A percentile compares a stretch with the other conserved stretches of the same genome.
Conservation (phyloP, 2,113 vertebrate genomes). For the Empidonax traillii region DNA sequence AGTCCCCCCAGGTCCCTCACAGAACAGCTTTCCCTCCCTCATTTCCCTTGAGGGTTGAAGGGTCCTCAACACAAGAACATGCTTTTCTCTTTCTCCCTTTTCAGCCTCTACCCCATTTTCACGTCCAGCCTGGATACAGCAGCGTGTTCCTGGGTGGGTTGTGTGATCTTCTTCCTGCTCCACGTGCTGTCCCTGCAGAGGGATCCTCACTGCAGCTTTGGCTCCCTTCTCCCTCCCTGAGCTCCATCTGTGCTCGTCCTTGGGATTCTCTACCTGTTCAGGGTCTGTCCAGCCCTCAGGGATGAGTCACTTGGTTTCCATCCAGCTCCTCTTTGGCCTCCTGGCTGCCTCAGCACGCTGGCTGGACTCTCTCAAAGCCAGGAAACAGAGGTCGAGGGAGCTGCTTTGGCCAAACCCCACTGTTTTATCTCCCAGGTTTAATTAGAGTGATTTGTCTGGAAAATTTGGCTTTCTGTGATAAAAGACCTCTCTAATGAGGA, state of each 20-base stretch:
- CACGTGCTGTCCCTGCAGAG: neutral
- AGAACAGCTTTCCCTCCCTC: neutral
- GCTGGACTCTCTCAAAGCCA: neutral
- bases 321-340: neutral
- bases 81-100: neutral
- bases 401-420: neutral
- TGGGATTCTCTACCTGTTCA: neutral
- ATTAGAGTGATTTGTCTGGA: conserved; percentile 32
- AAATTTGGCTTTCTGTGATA: conserved; percentile 5
- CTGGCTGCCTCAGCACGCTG: neutral
- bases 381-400: neutral
- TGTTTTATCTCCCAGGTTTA: neutral
- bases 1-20: neutral
- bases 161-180: neutral
- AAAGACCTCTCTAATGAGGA: conserved; percentile 8
- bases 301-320: neutral
- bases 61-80: neutral
- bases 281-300: neutral
- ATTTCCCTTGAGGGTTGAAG: rapidly evolving
- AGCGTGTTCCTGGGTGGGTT: neutral
- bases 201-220: neutral
- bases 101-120: neutral
- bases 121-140: neutral
- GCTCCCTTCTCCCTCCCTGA: neutral
- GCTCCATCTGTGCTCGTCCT: neutral